Conservation (phyloP, 1,140 invertebrate genomes). For the Eupeodes corollae region DNA sequence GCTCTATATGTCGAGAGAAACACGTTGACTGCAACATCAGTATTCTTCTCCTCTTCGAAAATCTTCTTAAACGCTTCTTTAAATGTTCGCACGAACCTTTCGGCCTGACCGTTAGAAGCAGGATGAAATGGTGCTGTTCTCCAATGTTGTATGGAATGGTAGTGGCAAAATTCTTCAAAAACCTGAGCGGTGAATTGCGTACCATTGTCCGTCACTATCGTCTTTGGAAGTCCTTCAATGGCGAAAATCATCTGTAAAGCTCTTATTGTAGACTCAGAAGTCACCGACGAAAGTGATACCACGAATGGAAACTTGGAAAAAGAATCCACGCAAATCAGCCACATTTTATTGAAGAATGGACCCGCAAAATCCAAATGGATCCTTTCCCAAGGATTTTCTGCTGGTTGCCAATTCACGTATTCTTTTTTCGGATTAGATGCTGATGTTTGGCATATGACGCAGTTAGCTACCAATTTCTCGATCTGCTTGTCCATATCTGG, state of each 20-base stretch:
- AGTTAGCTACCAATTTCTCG: conserved; percentile 5
- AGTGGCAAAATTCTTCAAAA: background rate
- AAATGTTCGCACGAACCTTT: background rate
- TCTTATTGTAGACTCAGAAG: background rate
- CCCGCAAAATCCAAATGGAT: conserved; percentile 41
- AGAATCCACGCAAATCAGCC: conserved; percentile 37
- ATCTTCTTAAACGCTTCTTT: background rate
- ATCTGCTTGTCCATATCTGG: conserved; percentile 35
- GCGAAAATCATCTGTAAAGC: background rate
- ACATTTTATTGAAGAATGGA: conserved; percentile 29
- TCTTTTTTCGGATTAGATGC: conserved; percentile 13
- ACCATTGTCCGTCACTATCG: conserved; percentile 15
- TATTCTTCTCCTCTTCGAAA: background rate
- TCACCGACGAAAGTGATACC: background rate
- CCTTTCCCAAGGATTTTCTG: conserved; percentile 25
- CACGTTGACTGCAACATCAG: background rate
- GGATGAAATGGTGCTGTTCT: background rate
- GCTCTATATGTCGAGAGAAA: background rate
- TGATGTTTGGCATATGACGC: background rate
- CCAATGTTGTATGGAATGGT: background rate
- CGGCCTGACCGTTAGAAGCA: background rate
- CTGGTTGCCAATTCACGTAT: background rate
- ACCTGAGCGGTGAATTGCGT: background rate
- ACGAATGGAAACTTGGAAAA: conserved; percentile 35
- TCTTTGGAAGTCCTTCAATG: background rate